These are phyloP conservation scores for Bibio marci DNA, from an alignment of 2,888 invertebrate species.

Conservation along the genomic window DNA sequence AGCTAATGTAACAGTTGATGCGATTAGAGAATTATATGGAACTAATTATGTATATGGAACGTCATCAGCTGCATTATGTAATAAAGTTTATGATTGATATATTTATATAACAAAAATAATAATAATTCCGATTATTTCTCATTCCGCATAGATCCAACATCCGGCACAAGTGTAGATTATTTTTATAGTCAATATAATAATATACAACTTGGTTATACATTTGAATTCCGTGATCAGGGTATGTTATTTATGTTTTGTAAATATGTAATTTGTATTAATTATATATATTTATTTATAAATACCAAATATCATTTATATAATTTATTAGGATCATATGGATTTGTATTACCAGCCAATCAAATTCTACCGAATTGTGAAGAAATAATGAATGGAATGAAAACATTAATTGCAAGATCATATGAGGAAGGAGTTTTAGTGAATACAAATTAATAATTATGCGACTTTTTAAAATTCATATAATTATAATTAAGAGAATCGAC, in stretches of 20 bases:
- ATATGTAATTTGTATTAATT: no score
- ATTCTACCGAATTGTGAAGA: slow-evolving; percentile 48
- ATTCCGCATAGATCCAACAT: slow-evolving; percentile 36
- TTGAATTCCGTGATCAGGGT: slow-evolving; percentile 49
- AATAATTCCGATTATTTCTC: background rate
- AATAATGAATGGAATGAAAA: background rate
- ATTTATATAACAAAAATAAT: no score
- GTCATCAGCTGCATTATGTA: slow-evolving; percentile 37
- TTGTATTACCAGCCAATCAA: slow-evolving; percentile 43
- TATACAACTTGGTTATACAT: slow-evolving; percentile 47
- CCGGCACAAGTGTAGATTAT: slow-evolving; percentile 58
- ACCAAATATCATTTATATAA: no score
- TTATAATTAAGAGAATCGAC: no score
- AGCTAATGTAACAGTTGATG: slow-evolving; percentile 23
- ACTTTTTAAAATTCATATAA: no score
- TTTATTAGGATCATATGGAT: slow-evolving; percentile 40
- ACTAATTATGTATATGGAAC: slow-evolving; percentile 10
- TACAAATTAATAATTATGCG: no score
- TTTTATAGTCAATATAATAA: slow-evolving; percentile 47
- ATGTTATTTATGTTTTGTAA: no score
- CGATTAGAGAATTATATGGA: no score
- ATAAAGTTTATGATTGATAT: slow-evolving; percentile 12
- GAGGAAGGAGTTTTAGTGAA: no score
- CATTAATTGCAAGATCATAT: no score
- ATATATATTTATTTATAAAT: no score